These are phyloP conservation scores for Alauda arvensis DNA, from an alignment of 2,797 vertebrate species.

Conservation along the genomic window DNA sequence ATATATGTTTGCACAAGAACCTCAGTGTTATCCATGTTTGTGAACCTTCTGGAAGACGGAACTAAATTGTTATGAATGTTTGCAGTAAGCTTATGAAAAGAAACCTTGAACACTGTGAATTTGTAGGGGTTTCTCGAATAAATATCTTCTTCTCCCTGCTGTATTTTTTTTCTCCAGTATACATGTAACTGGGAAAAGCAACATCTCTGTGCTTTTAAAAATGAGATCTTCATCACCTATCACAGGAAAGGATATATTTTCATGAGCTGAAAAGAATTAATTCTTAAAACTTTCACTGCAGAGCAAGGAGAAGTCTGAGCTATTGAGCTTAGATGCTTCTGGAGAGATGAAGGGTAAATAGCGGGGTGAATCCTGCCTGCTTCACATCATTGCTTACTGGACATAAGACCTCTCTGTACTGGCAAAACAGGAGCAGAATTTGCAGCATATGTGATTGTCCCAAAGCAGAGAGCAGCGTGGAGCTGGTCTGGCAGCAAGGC, in stretches of 20 bases:
- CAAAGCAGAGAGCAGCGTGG: background rate
- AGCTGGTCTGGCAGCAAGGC: background rate
- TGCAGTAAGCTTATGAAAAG: constrained; percentile 19
- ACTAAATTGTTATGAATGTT: constrained; percentile 10
- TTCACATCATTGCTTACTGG: background rate
- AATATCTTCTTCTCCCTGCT: background rate
- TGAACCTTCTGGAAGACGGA: constrained; percentile 13
- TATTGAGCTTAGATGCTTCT: background rate
- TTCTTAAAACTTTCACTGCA: background rate
- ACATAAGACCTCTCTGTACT: background rate
- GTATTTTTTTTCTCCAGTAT: background rate
- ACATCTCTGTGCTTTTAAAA: background rate
- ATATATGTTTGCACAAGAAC: constrained; percentile 40
- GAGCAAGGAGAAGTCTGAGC: background rate
- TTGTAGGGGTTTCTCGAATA: background rate
- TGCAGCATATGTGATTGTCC: background rate
- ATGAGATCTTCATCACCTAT: background rate
- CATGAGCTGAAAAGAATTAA: background rate
- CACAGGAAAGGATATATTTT: background rate
- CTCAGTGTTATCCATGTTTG: constrained; percentile 4
- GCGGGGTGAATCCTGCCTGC: background rate
- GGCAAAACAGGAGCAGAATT: background rate
- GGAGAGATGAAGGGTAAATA: background rate
- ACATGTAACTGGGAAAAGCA: background rate
- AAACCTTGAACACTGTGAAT: background rate